A percentile compares a stretch with the other conserved stretches of the same genome.
Evolutionary conservation across 2,113 vertebrate species (phyloP).

Genomic region (Psammodynastes pulverulentus): DNA sequence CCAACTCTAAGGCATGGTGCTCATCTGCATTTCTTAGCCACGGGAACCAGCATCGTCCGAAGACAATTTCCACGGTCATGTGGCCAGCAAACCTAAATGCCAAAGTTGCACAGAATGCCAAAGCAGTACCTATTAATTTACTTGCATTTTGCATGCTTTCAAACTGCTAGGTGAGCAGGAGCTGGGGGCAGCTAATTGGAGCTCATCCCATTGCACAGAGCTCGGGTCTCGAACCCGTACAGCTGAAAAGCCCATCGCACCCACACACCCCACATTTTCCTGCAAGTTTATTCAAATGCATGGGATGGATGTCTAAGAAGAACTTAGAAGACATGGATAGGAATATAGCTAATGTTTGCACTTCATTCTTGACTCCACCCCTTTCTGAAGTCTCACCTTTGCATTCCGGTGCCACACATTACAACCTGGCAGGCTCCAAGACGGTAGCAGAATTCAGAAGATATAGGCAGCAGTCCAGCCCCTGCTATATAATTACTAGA

Average conservation of each 20-base stretch:
- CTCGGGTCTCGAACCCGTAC: neutral
- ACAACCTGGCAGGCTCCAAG: slow-evolving; percentile 93
- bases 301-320: too few relatives aligned
- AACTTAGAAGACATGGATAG: neutral
- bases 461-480: slow-evolving; percentile 84
- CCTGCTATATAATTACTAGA: slow-evolving; percentile 68
- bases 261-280: neutral
- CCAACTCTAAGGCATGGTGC: neutral
- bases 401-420: slow-evolving; percentile 94
- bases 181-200: neutral
- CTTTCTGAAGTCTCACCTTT: slow-evolving; percentile 75
- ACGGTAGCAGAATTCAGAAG: slow-evolving; percentile 93
- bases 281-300: neutral
- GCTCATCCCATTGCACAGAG: neutral
- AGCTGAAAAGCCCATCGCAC: neutral
- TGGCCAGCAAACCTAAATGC: neutral
- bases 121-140: neutral
- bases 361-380: neutral
- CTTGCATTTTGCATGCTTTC: neutral
- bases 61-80: neutral
- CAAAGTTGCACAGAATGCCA: neutral
- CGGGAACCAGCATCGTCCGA: neutral
- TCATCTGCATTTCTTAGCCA: neutral
- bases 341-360: neutral
- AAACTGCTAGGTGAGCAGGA: neutral